Evolutionary conservation across 2,113 vertebrate genomes (phyloP).

Genomic region (Gasterosteus nipponicus): DNA sequence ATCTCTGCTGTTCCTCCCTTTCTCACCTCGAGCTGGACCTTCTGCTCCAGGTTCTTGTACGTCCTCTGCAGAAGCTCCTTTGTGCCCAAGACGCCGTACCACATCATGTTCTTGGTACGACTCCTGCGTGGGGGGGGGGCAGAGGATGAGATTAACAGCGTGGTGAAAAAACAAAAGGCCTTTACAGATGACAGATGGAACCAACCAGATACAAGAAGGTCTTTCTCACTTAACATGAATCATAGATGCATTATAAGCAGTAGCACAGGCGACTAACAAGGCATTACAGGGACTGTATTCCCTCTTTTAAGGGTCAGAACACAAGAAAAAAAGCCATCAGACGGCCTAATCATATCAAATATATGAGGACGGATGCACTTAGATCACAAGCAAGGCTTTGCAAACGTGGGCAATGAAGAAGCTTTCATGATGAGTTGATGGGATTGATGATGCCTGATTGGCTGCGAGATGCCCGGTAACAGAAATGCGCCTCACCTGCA

Average conservation of each 20-base stretch:
- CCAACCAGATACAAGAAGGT: neutral
- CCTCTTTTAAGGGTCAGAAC: neutral
- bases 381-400: neutral
- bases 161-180: neutral
- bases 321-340: neutral
- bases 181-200: neutral
- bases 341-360: neutral
- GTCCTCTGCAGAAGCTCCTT: conserved; percentile 96
- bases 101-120: conserved; percentile 99
- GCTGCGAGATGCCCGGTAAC: neutral
- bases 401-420: neutral
- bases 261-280: neutral
- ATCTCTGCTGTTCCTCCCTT: neutral
- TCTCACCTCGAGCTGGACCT: conserved; percentile 95
- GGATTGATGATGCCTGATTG: neutral
- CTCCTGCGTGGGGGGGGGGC: conserved; percentile 81
- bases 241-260: neutral
- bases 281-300: neutral
- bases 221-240: neutral
- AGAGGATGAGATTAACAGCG: neutral
- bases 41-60: conserved; percentile 98
- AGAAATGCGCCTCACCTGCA: conserved; percentile 87
- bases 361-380: neutral
- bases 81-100: conserved; percentile 97
- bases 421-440: neutral